phyloP scores from a whole-genome alignment of 1,140 invertebrate species.

The Penaeus vannamei region DNA sequence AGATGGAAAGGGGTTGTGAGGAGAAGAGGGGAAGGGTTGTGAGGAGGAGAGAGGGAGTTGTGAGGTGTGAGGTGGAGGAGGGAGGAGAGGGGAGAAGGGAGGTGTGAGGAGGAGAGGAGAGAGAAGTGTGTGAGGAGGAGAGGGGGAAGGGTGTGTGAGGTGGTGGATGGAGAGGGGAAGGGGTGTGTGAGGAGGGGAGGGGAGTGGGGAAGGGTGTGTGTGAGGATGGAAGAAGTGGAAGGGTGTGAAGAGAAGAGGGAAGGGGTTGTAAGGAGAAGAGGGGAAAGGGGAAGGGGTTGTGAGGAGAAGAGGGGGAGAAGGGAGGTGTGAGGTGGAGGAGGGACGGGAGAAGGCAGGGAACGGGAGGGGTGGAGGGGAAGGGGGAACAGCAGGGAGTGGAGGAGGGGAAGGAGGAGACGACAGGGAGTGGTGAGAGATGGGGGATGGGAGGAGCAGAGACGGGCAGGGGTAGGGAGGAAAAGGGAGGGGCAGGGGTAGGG shows the following conservation, averaged over 20 bases:
- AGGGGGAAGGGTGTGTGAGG: no score
- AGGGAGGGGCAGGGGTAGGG: neutral
- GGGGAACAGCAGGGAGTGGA: no score
- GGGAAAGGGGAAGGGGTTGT: neutral
- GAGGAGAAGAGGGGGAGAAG: neutral
- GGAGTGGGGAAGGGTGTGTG: neutral
- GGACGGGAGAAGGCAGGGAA: neutral
- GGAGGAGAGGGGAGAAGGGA: neutral
- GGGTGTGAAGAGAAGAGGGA: neutral
- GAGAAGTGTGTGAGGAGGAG: neutral
- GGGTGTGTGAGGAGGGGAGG: neutral
- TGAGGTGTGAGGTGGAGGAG: neutral
- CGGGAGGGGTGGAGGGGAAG: neutral
- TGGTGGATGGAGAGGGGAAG: neutral
- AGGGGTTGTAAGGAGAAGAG: neutral
- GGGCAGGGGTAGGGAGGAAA: neutral
- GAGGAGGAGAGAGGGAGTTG: neutral
- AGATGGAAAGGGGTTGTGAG: neutral
- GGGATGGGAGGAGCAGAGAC: neutral
- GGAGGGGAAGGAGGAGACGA: neutral
- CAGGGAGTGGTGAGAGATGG: neutral
- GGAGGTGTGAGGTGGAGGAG: constrained; percentile 18
- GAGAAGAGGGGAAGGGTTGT: neutral
- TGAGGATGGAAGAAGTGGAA: neutral
- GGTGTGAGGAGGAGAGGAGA: neutral